Evolutionary conservation across 2,113 vertebrate genomes (phyloP), one percentile per base, ranked within the genome.

Genomic region (Thamnaconus septentrionalis): DNA sequence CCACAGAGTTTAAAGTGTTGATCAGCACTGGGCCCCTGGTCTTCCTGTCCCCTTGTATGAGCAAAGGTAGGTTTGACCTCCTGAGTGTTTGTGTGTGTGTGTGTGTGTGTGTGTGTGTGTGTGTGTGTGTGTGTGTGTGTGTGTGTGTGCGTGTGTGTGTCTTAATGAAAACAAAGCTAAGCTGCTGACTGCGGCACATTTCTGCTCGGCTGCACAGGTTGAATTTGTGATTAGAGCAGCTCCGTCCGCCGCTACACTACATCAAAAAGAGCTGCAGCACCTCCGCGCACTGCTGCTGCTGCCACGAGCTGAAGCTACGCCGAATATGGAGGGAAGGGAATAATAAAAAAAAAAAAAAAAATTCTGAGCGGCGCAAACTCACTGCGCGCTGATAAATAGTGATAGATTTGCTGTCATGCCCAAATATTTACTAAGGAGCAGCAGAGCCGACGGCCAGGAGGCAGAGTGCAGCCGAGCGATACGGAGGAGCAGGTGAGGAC

Each of bases 161-260:
- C 62, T 84, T 88, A 86, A 89, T 84, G 73, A 87, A 85, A 88
- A 87, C 80, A 88, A 83, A 86, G 81, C 81, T 71, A 78, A 81
- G 73, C 71, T 90, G 88, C 88, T 90, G 90, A 91, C 82, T 73
- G 52, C 42, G 57, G 86, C 69, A 79, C 45, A 87, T 90, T 90
- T 89, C 87, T 87, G 87, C 82, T 77, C 75, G 7, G 40, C 84
- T 84, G 82, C 79, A 85, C 87, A 79, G 71, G 83, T 82, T 87
- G 88, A 86, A 90, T 89, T 89, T 89, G 71, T 81, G 90, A 88
- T 89, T 88, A 90, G 71, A 42, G 69, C 51, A 31, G 18, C 18
- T 31, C 18, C 18, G 18, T 64, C 66, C 61, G 48, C 70, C 48
- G 69, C 59, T 66, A 58, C 46, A 69, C 66, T 56, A 66, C 80